Percentiles rank a stretch among this genome's conserved stretches.
These are phyloP conservation scores for Eptesicus fuscus DNA, from an alignment of 2,113 vertebrate genomes.

Conservation along the genomic window DNA sequence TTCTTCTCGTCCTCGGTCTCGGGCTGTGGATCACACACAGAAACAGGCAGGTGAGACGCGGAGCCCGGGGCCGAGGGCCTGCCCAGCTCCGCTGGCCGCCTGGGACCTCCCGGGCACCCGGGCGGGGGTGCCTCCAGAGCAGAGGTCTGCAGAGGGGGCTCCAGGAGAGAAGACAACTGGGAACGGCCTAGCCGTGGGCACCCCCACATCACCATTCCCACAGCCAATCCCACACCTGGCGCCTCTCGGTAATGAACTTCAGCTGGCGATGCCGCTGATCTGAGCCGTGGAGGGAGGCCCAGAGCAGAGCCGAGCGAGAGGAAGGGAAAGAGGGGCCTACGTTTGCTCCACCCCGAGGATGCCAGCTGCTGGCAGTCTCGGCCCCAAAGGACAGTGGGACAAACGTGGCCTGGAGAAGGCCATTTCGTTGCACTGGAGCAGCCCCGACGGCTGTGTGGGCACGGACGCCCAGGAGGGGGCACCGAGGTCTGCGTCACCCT, in stretches of 20 bases:
- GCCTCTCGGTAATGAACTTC: neutral
- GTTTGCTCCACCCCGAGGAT: neutral
- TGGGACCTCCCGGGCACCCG: neutral
- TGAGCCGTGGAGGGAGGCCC: neutral
- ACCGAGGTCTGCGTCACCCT: fast-evolving
- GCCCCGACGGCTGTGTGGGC: neutral
- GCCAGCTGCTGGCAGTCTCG: neutral
- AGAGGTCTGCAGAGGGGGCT: neutral
- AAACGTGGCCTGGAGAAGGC: neutral
- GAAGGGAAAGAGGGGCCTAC: neutral
- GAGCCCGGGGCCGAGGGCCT: fast-evolving
- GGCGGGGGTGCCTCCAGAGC: neutral
- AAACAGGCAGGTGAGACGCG: neutral
- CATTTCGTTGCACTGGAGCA: neutral
- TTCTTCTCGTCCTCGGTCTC: slow-evolving; percentile 92
- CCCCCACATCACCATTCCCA: neutral
- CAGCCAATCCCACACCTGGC: neutral
- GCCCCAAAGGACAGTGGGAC: neutral
- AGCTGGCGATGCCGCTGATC: neutral
- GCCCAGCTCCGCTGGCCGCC: neutral
- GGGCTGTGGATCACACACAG: slow-evolving; percentile 78
- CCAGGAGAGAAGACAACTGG: neutral
- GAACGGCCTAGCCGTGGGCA: too few species aligned
- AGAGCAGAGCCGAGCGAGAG: fast-evolving
- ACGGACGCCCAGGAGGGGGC: neutral